Evolutionary conservation across 2,113 vertebrate species (phyloP).

Genomic region (Accipiter virgatus): DNA sequence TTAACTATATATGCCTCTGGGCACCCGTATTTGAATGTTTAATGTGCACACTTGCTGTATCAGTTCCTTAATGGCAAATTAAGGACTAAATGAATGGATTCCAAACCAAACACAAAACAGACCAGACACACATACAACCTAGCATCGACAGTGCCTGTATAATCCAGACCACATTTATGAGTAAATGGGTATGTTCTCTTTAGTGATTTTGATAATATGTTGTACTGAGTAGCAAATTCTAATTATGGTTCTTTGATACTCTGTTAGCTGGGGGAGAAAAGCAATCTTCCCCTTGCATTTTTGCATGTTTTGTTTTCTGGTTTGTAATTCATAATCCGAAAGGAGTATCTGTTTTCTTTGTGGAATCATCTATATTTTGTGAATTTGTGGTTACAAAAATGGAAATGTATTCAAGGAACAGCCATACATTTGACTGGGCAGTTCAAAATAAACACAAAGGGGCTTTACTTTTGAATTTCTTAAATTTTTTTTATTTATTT

Average conservation of each 20-base stretch:
- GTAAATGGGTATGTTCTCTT: slow-evolving; percentile 15
- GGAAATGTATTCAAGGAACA: neutral
- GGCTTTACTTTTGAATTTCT: neutral
- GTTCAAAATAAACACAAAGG: neutral
- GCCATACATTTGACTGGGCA: neutral
- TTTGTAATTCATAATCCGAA: neutral
- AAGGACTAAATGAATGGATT: slow-evolving; percentile 45
- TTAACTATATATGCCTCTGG: neutral
- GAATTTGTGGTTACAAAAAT: neutral
- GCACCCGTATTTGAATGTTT: slow-evolving; percentile 38
- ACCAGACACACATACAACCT: neutral
- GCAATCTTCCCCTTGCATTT: neutral
- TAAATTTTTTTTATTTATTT: neutral
- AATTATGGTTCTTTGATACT: neutral
- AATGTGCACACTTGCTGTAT: slow-evolving; percentile 44
- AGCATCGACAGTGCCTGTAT: slow-evolving; percentile 2
- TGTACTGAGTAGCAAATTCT: slow-evolving; percentile 18
- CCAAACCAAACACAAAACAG: slow-evolving; percentile 55
- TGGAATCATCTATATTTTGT: neutral
- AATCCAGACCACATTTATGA: slow-evolving; percentile 52
- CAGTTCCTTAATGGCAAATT: slow-evolving; percentile 62
- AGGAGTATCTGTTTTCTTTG: neutral
- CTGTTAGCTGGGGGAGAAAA: neutral
- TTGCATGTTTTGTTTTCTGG: slow-evolving; percentile 3
- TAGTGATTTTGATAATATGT: slow-evolving; percentile 37